Evolutionary conservation across 1,140 invertebrate genomes (phyloP).

Genomic region (Heliconius eleuchia): DNA sequence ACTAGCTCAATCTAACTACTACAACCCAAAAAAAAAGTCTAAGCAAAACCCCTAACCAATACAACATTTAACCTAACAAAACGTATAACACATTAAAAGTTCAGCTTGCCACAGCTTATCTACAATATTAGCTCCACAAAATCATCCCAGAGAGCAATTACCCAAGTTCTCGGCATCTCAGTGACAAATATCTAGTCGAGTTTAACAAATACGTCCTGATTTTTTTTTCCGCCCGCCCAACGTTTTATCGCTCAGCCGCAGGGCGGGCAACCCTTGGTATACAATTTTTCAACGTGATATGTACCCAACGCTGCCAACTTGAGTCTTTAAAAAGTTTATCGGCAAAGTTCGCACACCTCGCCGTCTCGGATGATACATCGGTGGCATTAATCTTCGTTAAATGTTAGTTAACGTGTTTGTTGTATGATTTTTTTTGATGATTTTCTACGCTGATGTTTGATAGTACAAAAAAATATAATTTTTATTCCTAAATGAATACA

Average conservation of each 20-base stretch:
- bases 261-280: slow-evolving; percentile 67
- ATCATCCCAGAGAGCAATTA: slow-evolving; percentile 62
- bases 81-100: slow-evolving; percentile 31
- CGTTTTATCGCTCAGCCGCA: slow-evolving; percentile 67
- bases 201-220: slow-evolving; percentile 72
- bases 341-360: slow-evolving; percentile 67
- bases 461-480: too few relatives aligned
- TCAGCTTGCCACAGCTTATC: slow-evolving; percentile 21
- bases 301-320: slow-evolving; percentile 49
- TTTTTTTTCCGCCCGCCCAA: slow-evolving; percentile 51
- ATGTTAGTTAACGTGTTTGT: slow-evolving; percentile 41
- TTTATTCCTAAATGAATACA: too few relatives aligned
- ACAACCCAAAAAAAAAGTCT: too few relatives aligned
- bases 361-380: slow-evolving; percentile 68
- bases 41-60: background rate
- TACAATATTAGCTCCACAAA: slow-evolving; percentile 32
- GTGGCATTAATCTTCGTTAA: slow-evolving; percentile 66
- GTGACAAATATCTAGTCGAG: slow-evolving; percentile 74
- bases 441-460: background rate
- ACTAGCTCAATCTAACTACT: background rate
- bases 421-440: background rate
- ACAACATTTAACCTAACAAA: slow-evolving; percentile 14
- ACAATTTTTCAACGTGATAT: slow-evolving; percentile 79
- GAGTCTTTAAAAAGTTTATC: slow-evolving; percentile 80
- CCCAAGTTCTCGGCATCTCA: slow-evolving; percentile 62